phyloP scores from a whole-genome alignment of 2,888 invertebrate genomes.

The Epinotia bilunana region DNA sequence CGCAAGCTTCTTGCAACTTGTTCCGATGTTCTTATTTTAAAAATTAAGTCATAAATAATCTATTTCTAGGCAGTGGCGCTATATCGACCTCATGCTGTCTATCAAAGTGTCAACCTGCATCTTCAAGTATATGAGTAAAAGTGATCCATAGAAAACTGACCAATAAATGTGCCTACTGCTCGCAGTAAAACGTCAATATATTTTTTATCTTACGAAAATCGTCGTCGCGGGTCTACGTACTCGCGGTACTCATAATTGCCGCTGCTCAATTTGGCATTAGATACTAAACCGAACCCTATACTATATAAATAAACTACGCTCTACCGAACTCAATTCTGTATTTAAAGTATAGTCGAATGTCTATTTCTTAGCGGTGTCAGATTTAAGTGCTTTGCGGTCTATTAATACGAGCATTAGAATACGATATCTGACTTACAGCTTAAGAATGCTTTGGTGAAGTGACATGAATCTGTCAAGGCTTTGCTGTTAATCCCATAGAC shows the following conservation, averaged over 20 bases:
- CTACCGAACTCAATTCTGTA: background rate
- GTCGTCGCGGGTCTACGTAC: background rate
- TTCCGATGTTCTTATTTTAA: background rate
- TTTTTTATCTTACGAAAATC: background rate
- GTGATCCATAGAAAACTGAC: background rate
- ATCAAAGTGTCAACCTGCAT: no score
- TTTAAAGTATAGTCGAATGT: background rate
- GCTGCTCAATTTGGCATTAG: background rate
- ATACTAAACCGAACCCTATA: background rate
- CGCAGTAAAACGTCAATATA: background rate
- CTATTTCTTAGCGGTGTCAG: background rate
- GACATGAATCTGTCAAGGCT: slow-evolving; percentile 11
- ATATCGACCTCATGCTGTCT: no score
- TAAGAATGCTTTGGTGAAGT: slow-evolving; percentile 1
- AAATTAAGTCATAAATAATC: background rate
- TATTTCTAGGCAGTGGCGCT: no score
- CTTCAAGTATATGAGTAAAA: no score
- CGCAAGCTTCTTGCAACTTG: background rate
- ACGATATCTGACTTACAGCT: background rate
- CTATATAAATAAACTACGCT: background rate
- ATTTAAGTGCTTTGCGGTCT: background rate
- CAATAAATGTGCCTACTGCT: background rate
- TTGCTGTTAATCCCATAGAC: slow-evolving; percentile 19
- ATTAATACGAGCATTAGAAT: background rate
- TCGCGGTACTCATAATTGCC: background rate